A percentile compares a stretch with the other conserved stretches of the same genome.
phyloP scores from a whole-genome alignment of 2,113 vertebrate species.

The Zapornia atra region DNA sequence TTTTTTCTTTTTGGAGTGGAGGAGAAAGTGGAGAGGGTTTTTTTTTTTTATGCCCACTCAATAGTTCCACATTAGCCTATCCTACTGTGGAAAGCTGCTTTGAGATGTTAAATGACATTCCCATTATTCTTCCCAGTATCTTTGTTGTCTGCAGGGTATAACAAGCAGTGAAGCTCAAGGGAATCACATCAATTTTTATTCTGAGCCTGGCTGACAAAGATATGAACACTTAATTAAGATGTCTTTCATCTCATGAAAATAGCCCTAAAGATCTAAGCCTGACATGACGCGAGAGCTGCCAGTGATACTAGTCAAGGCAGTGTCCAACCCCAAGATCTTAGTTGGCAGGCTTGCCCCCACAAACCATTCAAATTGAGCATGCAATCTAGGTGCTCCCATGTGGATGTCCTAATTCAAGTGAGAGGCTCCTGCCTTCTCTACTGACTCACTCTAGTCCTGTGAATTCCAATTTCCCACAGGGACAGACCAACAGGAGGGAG shows the following conservation, averaged over 20 bases:
- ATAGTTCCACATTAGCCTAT: background rate
- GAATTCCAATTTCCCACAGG: background rate
- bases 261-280: slow-evolving; percentile 4
- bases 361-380: background rate
- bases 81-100: slow-evolving; percentile 22
- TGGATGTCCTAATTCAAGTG: background rate
- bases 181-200: slow-evolving; percentile 10
- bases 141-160: slow-evolving; percentile 19
- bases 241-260: slow-evolving; percentile 39
- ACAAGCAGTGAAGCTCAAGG: slow-evolving; percentile 12
- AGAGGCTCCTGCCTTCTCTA: background rate
- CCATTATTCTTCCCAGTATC: slow-evolving; percentile 16
- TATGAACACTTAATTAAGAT: slow-evolving; percentile 47
- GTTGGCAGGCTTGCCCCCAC: background rate
- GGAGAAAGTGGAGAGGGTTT: background rate
- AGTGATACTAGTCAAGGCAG: background rate
- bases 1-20: background rate
- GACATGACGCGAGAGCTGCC: background rate
- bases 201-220: slow-evolving; percentile 46
- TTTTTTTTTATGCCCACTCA: background rate
- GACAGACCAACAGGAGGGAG: background rate
- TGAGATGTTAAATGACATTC: slow-evolving; percentile 45
- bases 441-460: background rate
- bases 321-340: background rate
- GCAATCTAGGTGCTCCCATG: background rate